Evolutionary conservation across 2,113 vertebrate genomes (phyloP), one percentile per base, ranked within the genome.

Genomic region (Gallinago undulata): DNA sequence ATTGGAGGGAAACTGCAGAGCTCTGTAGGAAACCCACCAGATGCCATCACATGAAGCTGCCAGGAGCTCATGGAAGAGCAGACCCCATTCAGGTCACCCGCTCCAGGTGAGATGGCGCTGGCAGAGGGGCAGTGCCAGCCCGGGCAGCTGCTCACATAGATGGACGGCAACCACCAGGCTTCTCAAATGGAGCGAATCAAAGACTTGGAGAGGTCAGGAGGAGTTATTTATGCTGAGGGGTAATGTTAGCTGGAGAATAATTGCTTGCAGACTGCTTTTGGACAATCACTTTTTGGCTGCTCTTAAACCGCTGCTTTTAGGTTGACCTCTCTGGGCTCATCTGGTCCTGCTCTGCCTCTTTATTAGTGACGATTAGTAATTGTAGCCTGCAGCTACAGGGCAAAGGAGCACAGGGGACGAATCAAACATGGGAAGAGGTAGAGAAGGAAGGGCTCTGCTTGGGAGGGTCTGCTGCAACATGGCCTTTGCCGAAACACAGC

Each of bases 201-300:
- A 96, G 89, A 87, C 62, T 76, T 62, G 51, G 47, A 51, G 95
- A 87, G 68, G 80, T 72, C 80, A 77, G 81, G 81, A 89, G 77
- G 51, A 43, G 68, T 81, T 94, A 72, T 79, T 95, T 92, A 51
- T 73, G 72, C 17, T 33, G 77, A 84, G 33, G 39, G 51, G 66
- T 84, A 75, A 60, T 22, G 73, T 23, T 94, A 64, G 77, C 80
- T 79, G 84, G 48, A 76, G 51, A 56, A 12, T 89, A 95, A 97
- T 96, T 96, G 84, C 88, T 96, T 94, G 94, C 87, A 94, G 94
- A 41, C 47, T 90, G 83, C 89, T 70, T 73, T 94, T 35, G 66
- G 85, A 66, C 87, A 64, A 25, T 59, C 9, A 1, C 37, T 82
- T 94, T 89, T 69, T 50, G 85, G 79, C 88, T 79, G 85, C 91